A percentile compares a stretch with the other conserved stretches of the same genome.
Conservation (phyloP, 2,888 invertebrate genomes). For the Zeuzera pyrina region DNA sequence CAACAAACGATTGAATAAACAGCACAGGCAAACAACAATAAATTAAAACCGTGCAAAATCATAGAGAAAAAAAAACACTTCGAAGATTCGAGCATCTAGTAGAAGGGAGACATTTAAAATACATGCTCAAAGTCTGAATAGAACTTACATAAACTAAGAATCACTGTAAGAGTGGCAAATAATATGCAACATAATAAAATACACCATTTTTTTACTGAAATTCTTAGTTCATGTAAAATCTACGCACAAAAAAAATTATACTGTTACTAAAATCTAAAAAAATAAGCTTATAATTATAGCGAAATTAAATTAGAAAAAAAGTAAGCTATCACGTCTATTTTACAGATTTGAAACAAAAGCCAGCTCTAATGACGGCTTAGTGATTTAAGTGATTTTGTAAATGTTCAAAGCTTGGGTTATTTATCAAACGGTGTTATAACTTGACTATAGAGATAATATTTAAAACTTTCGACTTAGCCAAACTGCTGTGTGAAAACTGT, state of each 20-base stretch:
- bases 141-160: too few relatives aligned
- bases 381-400: slow-evolving; percentile 35
- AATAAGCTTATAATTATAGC: slow-evolving; percentile 56
- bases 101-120: slow-evolving; percentile 42
- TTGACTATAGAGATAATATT: slow-evolving; percentile 67
- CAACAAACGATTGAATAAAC: slow-evolving; percentile 30
- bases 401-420: slow-evolving; percentile 60
- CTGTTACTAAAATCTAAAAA: slow-evolving; percentile 52
- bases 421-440: slow-evolving; percentile 59
- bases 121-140: too few relatives aligned
- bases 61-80: slow-evolving; percentile 39
- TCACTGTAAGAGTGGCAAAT: too few relatives aligned
- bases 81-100: slow-evolving; percentile 54
- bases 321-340: slow-evolving; percentile 58
- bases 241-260: slow-evolving; percentile 17
- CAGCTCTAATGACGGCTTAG: slow-evolving; percentile 51
- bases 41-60: slow-evolving; percentile 52
- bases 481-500: slow-evolving; percentile 49
- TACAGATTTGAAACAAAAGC: slow-evolving; percentile 58
- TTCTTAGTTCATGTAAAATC: not conserved
- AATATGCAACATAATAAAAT: not conserved
- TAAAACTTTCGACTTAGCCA: slow-evolving; percentile 44
- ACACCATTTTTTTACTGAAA: not conserved
- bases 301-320: slow-evolving; percentile 39
- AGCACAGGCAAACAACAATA: slow-evolving; percentile 53